phyloP scores from a whole-genome alignment of 2,797 vertebrate genomes.

The Lophotriccus pileatus region DNA sequence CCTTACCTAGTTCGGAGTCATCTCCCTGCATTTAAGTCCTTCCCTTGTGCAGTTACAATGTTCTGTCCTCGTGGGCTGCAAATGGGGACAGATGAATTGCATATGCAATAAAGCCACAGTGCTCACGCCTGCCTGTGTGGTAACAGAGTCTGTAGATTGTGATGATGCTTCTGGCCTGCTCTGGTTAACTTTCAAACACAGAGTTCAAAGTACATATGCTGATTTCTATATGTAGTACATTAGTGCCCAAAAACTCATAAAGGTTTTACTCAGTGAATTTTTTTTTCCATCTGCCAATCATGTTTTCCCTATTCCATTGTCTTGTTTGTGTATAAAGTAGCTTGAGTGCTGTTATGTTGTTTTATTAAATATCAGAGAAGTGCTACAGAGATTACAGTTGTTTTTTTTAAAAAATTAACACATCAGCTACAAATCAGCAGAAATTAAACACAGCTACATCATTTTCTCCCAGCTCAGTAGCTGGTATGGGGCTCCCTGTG shows the following conservation, averaged over 20 bases:
- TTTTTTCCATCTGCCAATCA: neutral
- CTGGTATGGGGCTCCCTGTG: neutral
- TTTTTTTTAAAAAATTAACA: neutral
- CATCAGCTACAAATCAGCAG: neutral
- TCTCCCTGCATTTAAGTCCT: neutral
- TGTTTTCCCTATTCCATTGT: neutral
- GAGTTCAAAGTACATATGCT: neutral
- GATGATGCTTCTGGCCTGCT: neutral
- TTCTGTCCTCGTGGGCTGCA: neutral
- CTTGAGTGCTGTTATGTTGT: neutral
- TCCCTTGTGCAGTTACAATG: neutral
- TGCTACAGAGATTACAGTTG: neutral
- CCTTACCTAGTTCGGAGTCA: neutral
- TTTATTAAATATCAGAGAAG: neutral
- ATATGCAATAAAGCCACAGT: neutral
- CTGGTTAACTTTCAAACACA: neutral
- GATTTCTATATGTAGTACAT: neutral
- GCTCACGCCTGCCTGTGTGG: rapidly evolving
- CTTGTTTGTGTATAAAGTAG: neutral
- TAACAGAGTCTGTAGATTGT: neutral
- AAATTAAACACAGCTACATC: neutral
- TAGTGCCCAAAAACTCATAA: neutral
- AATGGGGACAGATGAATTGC: neutral
- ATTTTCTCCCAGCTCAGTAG: neutral
- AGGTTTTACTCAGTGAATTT: neutral